Evolutionary conservation across 1,140 invertebrate genomes (phyloP).

Genomic region (Babylonia areolata): DNA sequence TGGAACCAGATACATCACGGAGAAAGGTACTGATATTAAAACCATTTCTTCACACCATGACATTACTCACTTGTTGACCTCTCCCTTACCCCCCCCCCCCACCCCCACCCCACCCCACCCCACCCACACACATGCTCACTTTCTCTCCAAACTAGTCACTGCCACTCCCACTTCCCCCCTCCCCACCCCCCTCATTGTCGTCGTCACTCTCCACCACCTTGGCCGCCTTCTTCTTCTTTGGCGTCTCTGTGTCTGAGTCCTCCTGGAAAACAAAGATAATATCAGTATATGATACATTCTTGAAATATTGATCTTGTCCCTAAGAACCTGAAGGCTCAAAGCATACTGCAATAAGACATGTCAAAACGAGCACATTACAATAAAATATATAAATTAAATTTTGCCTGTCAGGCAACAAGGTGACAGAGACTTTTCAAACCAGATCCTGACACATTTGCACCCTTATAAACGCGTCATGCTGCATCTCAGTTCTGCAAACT

Average conservation of each 20-base stretch:
- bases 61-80: conserved; percentile 7
- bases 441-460: neutral
- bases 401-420: neutral
- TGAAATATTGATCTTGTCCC: too few species aligned
- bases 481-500: neutral
- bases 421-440: neutral
- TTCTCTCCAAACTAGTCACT: neutral
- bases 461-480: neutral
- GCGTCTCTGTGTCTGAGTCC: neutral
- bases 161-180: neutral
- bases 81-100: neutral
- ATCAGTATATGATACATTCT: too few species aligned
- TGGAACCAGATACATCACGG: neutral
- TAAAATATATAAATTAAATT: neutral
- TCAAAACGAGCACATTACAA: neutral
- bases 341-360: neutral
- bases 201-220: neutral
- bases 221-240: neutral
- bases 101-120: conserved; percentile 31
- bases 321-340: neutral
- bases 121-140: neutral
- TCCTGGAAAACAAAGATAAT: neutral
- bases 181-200: neutral
- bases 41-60: neutral
- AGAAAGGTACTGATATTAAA: neutral